Conservation (phyloP, 2,888 invertebrate genomes). For the Agriopis marginaria region DNA sequence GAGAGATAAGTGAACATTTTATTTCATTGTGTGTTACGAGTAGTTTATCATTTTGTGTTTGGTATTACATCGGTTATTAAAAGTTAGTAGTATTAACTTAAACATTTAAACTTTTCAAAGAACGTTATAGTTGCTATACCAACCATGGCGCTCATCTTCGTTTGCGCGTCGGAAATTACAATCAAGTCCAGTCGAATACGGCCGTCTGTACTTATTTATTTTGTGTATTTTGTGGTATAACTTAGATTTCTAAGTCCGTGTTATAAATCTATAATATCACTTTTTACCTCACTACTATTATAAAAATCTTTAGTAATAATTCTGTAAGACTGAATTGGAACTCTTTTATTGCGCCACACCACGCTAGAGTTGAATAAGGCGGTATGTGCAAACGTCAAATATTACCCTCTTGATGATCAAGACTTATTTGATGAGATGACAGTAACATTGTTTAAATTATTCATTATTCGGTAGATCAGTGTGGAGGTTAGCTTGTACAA, state of each 20-base stretch:
- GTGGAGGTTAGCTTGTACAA: slow-evolving; percentile 86
- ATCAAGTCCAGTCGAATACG: too few species aligned
- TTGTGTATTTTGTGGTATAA: not conserved
- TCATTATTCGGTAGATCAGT: slow-evolving; percentile 83
- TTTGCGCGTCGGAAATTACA: too few species aligned
- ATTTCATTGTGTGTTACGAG: too few species aligned
- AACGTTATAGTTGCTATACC: too few species aligned
- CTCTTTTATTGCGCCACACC: not conserved
- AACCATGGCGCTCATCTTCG: too few species aligned
- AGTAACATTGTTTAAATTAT: slow-evolving; percentile 77
- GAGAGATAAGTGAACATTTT: too few species aligned
- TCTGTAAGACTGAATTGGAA: not conserved
- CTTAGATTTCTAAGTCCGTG: not conserved
- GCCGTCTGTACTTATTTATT: too few species aligned
- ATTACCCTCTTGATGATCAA: slow-evolving; percentile 73
- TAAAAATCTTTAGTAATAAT: not conserved
- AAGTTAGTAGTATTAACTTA: too few species aligned
- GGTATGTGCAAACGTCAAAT: slow-evolving; percentile 49
- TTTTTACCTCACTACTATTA: not conserved
- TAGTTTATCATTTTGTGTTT: too few species aligned
- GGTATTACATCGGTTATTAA: too few species aligned
- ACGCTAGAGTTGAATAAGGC: slow-evolving; percentile 54
- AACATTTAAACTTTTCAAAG: too few species aligned
- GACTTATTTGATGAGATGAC: slow-evolving; percentile 72
- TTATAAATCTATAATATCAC: not conserved